Base-by-base conservation (phyloP, 2,888 invertebrate species). In the Imbricaverruca yamaguchii region DNA sequence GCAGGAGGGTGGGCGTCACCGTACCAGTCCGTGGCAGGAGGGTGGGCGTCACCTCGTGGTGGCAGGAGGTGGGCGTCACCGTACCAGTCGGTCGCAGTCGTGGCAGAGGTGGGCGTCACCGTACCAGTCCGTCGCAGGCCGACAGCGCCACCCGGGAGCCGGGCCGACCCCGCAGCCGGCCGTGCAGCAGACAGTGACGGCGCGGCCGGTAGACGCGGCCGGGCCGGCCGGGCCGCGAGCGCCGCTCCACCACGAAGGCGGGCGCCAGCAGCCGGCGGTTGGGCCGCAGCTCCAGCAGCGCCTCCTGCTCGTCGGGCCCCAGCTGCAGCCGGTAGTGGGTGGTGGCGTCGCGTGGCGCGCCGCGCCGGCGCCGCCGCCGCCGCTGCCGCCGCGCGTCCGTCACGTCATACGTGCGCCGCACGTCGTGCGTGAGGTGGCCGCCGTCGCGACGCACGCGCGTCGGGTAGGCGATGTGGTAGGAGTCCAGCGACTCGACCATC, bases 81-180 rank as follows among this genome's bases (percentile, higher is more conserved):
- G 2, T 4, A 39, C 39, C 39, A 39, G 2, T 39, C 39, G 4
- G 39, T 4, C 39, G 59, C 59, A 59, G 59, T n/a, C n/a, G n/a
- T n/a, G n/a, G n/a, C n/a, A n/a, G 59, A 13, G 59, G 59, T 59
- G 59, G 18, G 61, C 61, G 61, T 61, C 81, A 39, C 39, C 93
- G 92, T 88, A 95, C 95, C 90, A 95, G 88, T 86, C 95, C 95
- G 86, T 93, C 90, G 87, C 95, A 95, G 25, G 94, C 91, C 21
- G 94, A 94, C 82, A 95, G 87, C 25, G 94, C 94, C 80, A 94
- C 92, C 83, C 89, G 90, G 65, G 94, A 94, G 81, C 89, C 88
- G 11, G 90, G 88, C 84, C 93, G 92, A 79, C 92, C 93, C 81
- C 91, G 89, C 83, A 95, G 90, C 84, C 90, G 88, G 84, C 95